Evolutionary conservation across 2,113 vertebrate species (phyloP).

Genomic region (Triplophysa dalaica): DNA sequence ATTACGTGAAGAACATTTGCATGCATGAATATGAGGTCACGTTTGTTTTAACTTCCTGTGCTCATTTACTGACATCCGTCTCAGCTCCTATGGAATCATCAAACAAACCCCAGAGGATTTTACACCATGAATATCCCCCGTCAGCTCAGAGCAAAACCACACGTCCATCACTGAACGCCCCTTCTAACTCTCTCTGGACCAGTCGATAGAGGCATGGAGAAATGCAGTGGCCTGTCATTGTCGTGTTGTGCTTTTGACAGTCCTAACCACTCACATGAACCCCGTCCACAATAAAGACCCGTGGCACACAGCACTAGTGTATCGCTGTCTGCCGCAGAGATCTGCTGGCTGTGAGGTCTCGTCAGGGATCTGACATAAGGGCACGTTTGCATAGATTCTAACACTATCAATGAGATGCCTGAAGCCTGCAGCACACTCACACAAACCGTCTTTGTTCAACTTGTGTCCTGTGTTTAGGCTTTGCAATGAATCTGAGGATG

Average conservation of each 20-base stretch:
- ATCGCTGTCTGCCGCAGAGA: background rate
- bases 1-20: slow-evolving; percentile 8
- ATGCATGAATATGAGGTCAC: slow-evolving; percentile 22
- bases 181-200: background rate
- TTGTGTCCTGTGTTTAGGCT: too few relatives aligned
- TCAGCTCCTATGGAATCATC: background rate
- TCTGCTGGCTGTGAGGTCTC: slow-evolving; percentile 38
- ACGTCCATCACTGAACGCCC: background rate
- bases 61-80: slow-evolving; percentile 23
- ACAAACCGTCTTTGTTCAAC: background rate
- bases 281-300: slow-evolving; percentile 18
- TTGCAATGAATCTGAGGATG: too few relatives aligned
- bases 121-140: background rate
- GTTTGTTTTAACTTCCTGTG: slow-evolving; percentile 25
- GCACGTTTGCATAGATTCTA: background rate
- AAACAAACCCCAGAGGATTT: slow-evolving; percentile 2
- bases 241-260: slow-evolving; percentile 19
- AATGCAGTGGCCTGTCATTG: slow-evolving; percentile 33
- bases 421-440: background rate
- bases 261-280: slow-evolving; percentile 29
- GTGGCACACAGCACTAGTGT: background rate
- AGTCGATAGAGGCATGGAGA: slow-evolving; percentile 22
- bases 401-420: slow-evolving; percentile 10
- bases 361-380: slow-evolving; percentile 20
- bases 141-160: background rate